A percentile compares a stretch with the other conserved stretches of the same genome.
phyloP scores from a whole-genome alignment of 1,140 invertebrate species.

The Cryptotermes secundus region DNA sequence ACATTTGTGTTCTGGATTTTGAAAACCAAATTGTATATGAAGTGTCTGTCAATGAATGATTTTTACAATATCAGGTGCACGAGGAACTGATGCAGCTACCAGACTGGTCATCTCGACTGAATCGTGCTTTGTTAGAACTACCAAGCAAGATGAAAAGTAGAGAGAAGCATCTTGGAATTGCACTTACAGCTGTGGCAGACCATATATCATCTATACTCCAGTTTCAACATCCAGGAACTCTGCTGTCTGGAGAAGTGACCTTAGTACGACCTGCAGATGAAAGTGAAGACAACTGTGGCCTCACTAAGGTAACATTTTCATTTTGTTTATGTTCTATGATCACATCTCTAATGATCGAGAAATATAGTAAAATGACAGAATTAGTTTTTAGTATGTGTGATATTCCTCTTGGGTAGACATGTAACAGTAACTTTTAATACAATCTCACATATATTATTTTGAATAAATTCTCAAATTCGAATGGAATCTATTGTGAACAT shows the following conservation, averaged over 20 bases:
- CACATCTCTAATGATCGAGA: too few species aligned
- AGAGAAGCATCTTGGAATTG: neutral
- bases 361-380: too few species aligned
- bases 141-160: neutral
- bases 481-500: too few species aligned
- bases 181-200: neutral
- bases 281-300: neutral
- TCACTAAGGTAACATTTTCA: neutral
- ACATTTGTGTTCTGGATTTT: too few species aligned
- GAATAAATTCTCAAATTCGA: too few species aligned
- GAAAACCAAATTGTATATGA: too few species aligned
- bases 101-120: slow-evolving; percentile 12
- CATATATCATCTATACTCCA: neutral
- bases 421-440: too few species aligned
- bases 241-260: neutral
- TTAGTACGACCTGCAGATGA: neutral
- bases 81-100: neutral
- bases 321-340: too few species aligned
- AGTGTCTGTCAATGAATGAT: too few species aligned
- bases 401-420: too few species aligned
- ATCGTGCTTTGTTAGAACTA: neutral
- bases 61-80: neutral
- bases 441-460: too few species aligned
- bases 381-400: too few species aligned
- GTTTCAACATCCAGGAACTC: neutral